A percentile compares a stretch with the other conserved stretches of the same genome.
These are phyloP conservation scores for Pachypeltis micranthus DNA, from an alignment of 1,140 invertebrate species.

Conservation along the genomic window DNA sequence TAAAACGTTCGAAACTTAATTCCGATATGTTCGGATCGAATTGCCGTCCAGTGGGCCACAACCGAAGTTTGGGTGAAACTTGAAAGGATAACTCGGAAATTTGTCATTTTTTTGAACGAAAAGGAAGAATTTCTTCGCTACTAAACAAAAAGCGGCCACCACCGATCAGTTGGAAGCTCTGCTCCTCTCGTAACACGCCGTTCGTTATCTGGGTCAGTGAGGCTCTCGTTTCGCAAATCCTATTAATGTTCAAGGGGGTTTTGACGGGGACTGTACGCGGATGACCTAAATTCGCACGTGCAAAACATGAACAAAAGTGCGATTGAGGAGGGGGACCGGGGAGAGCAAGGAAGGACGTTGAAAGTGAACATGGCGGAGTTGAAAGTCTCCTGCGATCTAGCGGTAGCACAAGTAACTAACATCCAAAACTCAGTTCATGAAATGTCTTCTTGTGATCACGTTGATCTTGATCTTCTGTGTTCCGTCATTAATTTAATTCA, in stretches of 20 bases:
- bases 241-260: neutral
- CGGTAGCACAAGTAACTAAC: too few species aligned
- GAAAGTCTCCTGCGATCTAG: neutral
- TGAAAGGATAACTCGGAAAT: too few species aligned
- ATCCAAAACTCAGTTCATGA: too few species aligned
- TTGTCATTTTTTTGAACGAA: too few species aligned
- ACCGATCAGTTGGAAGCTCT: neutral
- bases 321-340: neutral
- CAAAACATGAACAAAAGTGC: slow-evolving; percentile 11
- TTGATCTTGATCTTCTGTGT: too few species aligned
- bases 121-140: too few species aligned
- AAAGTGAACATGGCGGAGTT: neutral
- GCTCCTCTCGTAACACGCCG: neutral
- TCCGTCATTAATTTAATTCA: too few species aligned
- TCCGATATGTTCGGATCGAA: too few species aligned
- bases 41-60: too few species aligned
- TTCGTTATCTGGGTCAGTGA: slow-evolving; percentile 1
- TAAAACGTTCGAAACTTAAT: too few species aligned
- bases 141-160: neutral
- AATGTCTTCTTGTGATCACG: too few species aligned
- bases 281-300: slow-evolving; percentile 10
- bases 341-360: neutral
- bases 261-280: slow-evolving; percentile 6
- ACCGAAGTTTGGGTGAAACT: too few species aligned
- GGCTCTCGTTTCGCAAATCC: slow-evolving; percentile 2